A percentile compares a stretch with the other conserved stretches of the same genome.
Evolutionary conservation across 2,797 vertebrate genomes (phyloP).

Genomic region (Tapera naevia): DNA sequence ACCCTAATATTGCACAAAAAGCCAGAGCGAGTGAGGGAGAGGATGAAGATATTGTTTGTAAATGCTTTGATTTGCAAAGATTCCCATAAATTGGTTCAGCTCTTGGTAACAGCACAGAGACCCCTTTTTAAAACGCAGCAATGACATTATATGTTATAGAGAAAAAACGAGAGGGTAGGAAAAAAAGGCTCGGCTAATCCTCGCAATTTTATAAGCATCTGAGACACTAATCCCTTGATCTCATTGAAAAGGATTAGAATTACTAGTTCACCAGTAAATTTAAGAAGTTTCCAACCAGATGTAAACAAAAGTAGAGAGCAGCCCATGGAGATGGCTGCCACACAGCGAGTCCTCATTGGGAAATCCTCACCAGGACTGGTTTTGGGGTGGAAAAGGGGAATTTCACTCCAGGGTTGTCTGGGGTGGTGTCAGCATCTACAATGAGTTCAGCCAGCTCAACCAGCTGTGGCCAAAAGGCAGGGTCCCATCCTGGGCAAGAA

Average conservation of each 20-base stretch:
- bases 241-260: slow-evolving; percentile 67
- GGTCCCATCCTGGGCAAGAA: background rate
- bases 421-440: background rate
- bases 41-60: background rate
- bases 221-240: slow-evolving; percentile 68
- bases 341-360: background rate
- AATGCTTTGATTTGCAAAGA: background rate
- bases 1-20: slow-evolving; percentile 31
- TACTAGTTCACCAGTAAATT: slow-evolving; percentile 23
- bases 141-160: background rate
- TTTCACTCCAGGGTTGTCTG: background rate
- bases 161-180: background rate
- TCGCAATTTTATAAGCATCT: slow-evolving; percentile 64
- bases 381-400: background rate
- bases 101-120: background rate
- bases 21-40: background rate
- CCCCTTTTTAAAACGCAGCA: background rate
- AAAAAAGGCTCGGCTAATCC: slow-evolving; percentile 32
- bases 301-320: slow-evolving; percentile 3
- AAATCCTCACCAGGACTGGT: background rate
- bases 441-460: background rate
- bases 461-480: background rate
- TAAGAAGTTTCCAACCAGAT: slow-evolving; percentile 39
- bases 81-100: background rate
- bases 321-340: background rate